Conservation (phyloP, 2,113 vertebrate species). For the Ellobius talpinus region DNA sequence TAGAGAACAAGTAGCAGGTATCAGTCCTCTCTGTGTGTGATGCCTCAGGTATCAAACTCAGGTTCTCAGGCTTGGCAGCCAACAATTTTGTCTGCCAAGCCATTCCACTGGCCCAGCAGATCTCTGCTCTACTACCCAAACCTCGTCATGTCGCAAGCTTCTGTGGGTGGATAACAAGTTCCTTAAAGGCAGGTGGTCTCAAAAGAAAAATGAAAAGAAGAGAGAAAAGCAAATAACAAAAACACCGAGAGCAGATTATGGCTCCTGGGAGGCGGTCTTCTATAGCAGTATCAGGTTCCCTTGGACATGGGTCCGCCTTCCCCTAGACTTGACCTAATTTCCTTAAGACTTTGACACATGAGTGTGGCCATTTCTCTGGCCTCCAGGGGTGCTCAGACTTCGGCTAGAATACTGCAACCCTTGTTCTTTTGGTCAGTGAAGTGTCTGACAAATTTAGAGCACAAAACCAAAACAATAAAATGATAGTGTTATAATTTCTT, state of each 20-base stretch:
- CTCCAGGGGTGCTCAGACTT: slow-evolving; percentile 11
- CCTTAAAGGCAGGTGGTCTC: neutral
- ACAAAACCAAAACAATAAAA: neutral
- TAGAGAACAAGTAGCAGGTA: neutral
- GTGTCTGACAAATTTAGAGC: slow-evolving; percentile 20
- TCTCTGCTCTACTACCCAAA: neutral
- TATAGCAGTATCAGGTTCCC: neutral
- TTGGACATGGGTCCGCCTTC: neutral
- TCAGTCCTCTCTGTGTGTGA: neutral
- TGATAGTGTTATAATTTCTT: neutral
- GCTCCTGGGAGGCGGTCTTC: neutral
- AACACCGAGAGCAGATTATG: neutral
- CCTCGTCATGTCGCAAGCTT: neutral
- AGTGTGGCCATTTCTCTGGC: neutral
- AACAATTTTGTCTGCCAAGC: neutral
- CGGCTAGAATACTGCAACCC: neutral
- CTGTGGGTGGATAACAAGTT: neutral
- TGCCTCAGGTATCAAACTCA: neutral
- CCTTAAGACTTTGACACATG: neutral
- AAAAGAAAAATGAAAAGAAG: neutral
- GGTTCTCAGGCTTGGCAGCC: neutral
- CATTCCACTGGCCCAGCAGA: neutral
- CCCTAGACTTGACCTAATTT: slow-evolving; percentile 12
- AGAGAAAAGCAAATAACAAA: neutral
- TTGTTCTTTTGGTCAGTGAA: slow-evolving; percentile 10